phyloP scores from a whole-genome alignment of 2,113 vertebrate genomes.

The Lepidothrix coronata region DNA sequence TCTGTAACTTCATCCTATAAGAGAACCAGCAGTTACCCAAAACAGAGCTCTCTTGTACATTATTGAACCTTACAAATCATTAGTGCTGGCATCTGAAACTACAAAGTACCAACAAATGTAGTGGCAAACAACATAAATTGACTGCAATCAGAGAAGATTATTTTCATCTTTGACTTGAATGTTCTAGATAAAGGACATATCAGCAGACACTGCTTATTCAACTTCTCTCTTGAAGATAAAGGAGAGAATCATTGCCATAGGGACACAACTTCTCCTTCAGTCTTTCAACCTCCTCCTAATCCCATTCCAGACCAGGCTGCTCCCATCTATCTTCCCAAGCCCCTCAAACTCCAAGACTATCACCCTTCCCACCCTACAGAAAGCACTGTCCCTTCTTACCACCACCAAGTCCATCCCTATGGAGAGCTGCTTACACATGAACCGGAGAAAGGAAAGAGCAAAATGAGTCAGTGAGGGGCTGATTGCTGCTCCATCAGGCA shows the following conservation, averaged over 20 bases:
- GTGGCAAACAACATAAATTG: neutral
- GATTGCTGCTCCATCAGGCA: neutral
- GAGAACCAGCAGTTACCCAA: neutral
- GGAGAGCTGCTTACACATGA: rapidly evolving
- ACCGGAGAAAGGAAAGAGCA: neutral
- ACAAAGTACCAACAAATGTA: neutral
- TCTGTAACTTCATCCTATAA: neutral
- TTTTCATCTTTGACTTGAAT: neutral
- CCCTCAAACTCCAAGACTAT: neutral
- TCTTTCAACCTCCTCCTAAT: rapidly evolving
- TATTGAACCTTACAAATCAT: neutral
- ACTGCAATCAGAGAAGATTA: neutral
- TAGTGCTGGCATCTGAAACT: neutral
- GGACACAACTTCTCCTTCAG: neutral
- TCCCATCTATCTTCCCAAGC: neutral
- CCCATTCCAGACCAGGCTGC: neutral
- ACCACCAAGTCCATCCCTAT: rapidly evolving
- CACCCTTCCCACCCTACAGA: rapidly evolving
- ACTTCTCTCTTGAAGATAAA: neutral
- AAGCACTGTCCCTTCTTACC: rapidly evolving
- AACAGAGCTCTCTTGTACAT: neutral
- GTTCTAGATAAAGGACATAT: neutral
- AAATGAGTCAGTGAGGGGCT: rapidly evolving
- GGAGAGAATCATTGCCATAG: rapidly evolving
- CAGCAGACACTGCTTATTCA: neutral